These are phyloP conservation scores for Falco columbarius DNA, from an alignment of 2,797 vertebrate species.

Conservation along the genomic window DNA sequence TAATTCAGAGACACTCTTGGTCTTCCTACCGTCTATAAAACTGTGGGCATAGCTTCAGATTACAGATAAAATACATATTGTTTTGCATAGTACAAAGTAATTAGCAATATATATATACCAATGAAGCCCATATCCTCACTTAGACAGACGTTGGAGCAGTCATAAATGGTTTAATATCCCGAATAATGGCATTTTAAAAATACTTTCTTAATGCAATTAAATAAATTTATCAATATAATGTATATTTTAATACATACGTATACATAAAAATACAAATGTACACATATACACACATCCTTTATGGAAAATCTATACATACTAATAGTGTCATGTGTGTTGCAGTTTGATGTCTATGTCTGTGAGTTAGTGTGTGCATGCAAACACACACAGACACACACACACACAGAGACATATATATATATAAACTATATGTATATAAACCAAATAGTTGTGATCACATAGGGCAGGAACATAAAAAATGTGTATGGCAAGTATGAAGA, in stretches of 20 bases:
- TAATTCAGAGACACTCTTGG: background rate
- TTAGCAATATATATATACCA: background rate
- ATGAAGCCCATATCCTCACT: background rate
- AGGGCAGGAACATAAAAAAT: background rate
- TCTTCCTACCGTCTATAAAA: background rate
- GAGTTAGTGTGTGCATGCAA: accelerated
- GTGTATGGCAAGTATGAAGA: background rate
- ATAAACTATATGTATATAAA: no score
- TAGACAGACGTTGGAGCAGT: background rate
- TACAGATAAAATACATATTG: background rate
- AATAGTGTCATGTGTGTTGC: background rate
- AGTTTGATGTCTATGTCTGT: no score
- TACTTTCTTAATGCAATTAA: background rate
- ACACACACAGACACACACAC: no score
- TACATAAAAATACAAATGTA: background rate
- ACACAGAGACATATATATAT: no score
- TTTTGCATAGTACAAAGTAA: background rate
- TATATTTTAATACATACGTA: background rate
- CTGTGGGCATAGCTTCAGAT: background rate
- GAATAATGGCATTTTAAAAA: background rate
- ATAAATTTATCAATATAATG: background rate
- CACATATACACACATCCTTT: background rate
- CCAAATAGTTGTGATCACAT: background rate
- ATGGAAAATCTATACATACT: background rate
- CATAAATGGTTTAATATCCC: background rate